These are phyloP conservation scores for Corydoras maculifer DNA, from an alignment of 2,113 vertebrate genomes.

Conservation along the genomic window DNA sequence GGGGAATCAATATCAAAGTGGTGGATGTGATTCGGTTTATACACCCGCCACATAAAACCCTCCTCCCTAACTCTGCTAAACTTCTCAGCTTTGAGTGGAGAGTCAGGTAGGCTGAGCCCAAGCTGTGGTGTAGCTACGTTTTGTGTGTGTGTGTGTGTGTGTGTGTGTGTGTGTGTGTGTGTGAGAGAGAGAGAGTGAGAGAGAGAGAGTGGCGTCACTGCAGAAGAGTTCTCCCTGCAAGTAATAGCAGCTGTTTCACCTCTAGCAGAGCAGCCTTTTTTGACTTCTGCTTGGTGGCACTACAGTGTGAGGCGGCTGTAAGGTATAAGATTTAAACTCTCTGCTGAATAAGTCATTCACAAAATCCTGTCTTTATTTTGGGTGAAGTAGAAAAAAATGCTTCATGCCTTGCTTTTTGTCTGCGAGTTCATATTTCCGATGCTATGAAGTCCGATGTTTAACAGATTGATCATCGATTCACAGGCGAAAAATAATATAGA, in stretches of 20 bases:
- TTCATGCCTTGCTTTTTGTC: neutral
- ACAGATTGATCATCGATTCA: too few relatives aligned
- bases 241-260: conserved; percentile 43
- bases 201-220: conserved; percentile 22
- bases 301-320: conserved; percentile 1
- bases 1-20: neutral
- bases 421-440: neutral
- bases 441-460: too few relatives aligned
- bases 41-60: conserved; percentile 13
- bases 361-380: neutral
- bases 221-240: conserved; percentile 37
- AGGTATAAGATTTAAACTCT: neutral
- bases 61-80: conserved; percentile 16
- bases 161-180: conserved; percentile 14
- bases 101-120: conserved; percentile 33
- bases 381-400: neutral
- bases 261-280: conserved; percentile 15
- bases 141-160: conserved; percentile 16
- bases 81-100: conserved; percentile 13
- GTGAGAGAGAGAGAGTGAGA: conserved; percentile 1
- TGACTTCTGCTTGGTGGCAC: conserved; percentile 20
- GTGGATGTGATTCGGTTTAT: conserved; percentile 17
- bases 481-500: neutral
- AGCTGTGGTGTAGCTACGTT: neutral
- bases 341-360: conserved; percentile 2